Base-by-base conservation (phyloP, 2,797 vertebrate species). In the Bufotes viridis region DNA sequence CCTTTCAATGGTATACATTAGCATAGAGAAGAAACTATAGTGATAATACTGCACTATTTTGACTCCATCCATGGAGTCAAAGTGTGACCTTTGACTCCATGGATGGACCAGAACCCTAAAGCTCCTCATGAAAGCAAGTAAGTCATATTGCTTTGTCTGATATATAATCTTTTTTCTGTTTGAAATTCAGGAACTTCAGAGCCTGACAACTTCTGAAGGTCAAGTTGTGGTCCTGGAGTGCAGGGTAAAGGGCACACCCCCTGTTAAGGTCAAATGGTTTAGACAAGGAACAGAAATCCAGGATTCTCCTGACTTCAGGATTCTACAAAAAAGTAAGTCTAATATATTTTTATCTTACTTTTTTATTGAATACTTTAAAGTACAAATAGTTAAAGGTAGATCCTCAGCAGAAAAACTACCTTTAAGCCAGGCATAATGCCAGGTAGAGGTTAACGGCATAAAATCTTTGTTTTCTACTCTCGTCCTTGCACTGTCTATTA, bases 201-300 rank as follows among this genome's bases (percentile, higher is more conserved):
- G 97, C 26, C 92, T 94, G 7, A 95, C 94, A 72, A 96, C 97
- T 0, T 97, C 96, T 0, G 98, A 99, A 91, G 98, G 98, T 87
- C 97, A 98, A 92, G 97, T 98, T 0, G 97, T 99, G 89, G 98
- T 99, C 57, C 91, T 99, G 92, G 98, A 99, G 94, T 98, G 98
- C 93, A 94, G 98, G 89, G 96, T 99, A 26, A 96, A 96, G 65
- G 98, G 98, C 51, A 91, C 93, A 0, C 96, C 95, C 78, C 96
- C 97, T 2, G 91, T 97, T 88, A 94, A 94, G 87, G 97, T 99
- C 91, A 93, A 92, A 74, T 99, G 98, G 98, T 97, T 93, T 93
- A 96, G 97, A n/a, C 96, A 98, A 91, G 97, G 96, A 1, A 90
- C 94, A 63, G 97, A 99, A 94, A 97, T 99, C 93, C 94, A 97